Percentiles rank a stretch among this genome's conserved stretches.
phyloP scores from a whole-genome alignment of 2,797 vertebrate species.

The Lophotriccus pileatus region DNA sequence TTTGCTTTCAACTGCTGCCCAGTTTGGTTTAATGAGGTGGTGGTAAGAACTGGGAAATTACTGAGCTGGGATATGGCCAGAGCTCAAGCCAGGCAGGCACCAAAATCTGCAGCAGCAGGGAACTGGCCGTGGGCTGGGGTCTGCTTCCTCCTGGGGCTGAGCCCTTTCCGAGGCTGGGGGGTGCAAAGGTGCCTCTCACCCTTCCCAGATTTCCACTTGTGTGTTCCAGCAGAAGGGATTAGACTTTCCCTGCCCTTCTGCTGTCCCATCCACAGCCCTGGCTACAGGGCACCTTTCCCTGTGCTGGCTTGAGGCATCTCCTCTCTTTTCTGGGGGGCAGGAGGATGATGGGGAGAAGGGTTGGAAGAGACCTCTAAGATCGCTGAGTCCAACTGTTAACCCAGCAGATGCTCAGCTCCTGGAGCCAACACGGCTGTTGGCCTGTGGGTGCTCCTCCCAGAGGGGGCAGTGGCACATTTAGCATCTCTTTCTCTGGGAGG shows the following conservation, averaged over 20 bases:
- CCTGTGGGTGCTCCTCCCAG: not conserved
- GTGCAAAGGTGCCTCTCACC: not conserved
- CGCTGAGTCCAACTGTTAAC: not conserved
- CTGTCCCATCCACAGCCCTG: rapidly evolving
- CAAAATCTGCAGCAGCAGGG: not conserved
- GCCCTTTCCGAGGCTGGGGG: not conserved
- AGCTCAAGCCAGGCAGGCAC: not conserved
- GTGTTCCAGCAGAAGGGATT: not conserved
- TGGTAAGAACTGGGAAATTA: not conserved
- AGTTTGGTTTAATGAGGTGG: not conserved
- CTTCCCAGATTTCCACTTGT: not conserved
- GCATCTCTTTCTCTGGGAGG: not conserved
- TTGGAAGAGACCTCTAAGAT: not conserved
- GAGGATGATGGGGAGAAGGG: not conserved
- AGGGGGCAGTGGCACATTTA: rapidly evolving
- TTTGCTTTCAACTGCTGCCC: not conserved
- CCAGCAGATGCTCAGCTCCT: not conserved
- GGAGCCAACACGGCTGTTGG: not conserved
- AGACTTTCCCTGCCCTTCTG: not conserved
- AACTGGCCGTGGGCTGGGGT: rapidly evolving
- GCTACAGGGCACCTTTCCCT: not conserved
- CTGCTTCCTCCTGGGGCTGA: not conserved
- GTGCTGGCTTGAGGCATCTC: not conserved
- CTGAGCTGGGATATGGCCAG: not conserved
- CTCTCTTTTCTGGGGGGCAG: not conserved